Evolutionary conservation across 2,888 invertebrate species (phyloP).

Genomic region (Dicyrtoma fusca): DNA sequence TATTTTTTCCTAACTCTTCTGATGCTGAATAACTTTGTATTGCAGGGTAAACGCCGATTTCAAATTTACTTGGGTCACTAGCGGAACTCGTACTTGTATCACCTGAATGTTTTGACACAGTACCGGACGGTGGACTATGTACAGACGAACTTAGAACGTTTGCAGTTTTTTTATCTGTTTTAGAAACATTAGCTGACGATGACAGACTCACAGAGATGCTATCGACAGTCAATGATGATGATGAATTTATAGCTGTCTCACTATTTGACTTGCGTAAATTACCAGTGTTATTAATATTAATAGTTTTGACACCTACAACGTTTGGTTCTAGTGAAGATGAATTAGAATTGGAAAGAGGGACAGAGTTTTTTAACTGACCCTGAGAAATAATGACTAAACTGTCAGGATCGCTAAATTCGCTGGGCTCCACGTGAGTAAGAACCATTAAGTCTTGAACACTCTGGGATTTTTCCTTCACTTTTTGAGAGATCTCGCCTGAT

Average conservation of each 20-base stretch:
- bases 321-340: neutral
- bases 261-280: neutral
- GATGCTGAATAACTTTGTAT: no score
- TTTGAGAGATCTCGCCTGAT: slow-evolving; percentile 50
- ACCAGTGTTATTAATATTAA: neutral
- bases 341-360: neutral
- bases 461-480: slow-evolving; percentile 68
- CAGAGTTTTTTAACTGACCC: neutral
- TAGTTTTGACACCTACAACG: neutral
- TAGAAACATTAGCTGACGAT: no score
- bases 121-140: no score
- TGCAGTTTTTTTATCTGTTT: no score
- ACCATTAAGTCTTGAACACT: slow-evolving; percentile 72
- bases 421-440: slow-evolving; percentile 68
- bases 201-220: no score
- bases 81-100: no score
- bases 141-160: no score
- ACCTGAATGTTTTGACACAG: no score
- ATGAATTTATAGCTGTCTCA: slow-evolving; percentile 1
- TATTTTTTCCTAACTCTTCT: no score
- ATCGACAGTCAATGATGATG: neutral
- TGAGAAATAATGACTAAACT: slow-evolving; percentile 27
- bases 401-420: slow-evolving; percentile 56
- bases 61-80: no score
- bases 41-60: no score